Evolutionary conservation across 2,797 vertebrate species (phyloP), one percentile per base, ranked within the genome.

Genomic region (Eulemur coronatus): DNA sequence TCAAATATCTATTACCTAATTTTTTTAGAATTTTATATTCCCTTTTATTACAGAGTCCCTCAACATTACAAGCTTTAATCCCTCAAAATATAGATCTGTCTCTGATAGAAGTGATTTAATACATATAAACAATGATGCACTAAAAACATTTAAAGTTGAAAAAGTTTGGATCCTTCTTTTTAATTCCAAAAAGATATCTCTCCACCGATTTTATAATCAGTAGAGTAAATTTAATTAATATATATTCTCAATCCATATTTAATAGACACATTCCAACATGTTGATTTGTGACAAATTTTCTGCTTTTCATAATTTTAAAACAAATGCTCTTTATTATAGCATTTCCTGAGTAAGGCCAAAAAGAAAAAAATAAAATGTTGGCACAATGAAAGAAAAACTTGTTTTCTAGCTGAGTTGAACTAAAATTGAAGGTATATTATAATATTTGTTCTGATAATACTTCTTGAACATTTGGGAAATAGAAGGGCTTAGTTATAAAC

Each of bases 371-470:
- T 20, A 85, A 67, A 91, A 84, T 55, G 55, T 84, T 89, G 55
- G n/a, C 67, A 85, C 22, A 48, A 0, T 43, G 6, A 81, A 81
- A 94, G n/a, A 50, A 93, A 93, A 93, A 91, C 9, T 38, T 86
- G 46, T 15, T 65, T 89, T 95, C 61, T 63, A 87, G 69, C 33
- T 93, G 48, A 93, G 38, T 4, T 91, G n/a, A 94, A 96, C 72
- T 67, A 96, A 91, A 93, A 96, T 46, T 89, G 61, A 80, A 96
- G n/a, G 33, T 67, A 82, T 78, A 95, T 48, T 81, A 73, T 61
- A 94, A 33, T 22, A 93, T 89, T 59, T 87, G 70, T 95, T 92
- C 69, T 94, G 33, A 94, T 87, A 89, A 84, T 82, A 50, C 84
- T 84, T 92, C 72, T 91, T 70, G 28, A 22, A 30, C 38, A 93